Evolutionary conservation across 2,797 vertebrate species (phyloP).

Genomic region (Syndactyla subalaris): DNA sequence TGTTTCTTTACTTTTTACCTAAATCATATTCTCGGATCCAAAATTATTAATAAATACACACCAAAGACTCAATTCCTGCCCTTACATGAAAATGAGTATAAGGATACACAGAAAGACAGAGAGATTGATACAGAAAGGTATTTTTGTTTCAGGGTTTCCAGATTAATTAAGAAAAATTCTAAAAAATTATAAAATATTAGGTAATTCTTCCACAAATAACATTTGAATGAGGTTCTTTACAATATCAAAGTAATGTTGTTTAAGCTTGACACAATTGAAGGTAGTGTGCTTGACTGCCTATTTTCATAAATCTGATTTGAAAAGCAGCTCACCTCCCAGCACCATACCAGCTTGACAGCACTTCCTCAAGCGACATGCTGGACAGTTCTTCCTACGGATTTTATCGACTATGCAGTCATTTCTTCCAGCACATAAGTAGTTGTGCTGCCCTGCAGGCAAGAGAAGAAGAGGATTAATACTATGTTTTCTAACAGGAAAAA

Average conservation of each 20-base stretch:
- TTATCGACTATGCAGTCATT: constrained; percentile 99
- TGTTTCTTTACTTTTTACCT: neutral
- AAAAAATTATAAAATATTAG: neutral
- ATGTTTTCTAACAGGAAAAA: neutral
- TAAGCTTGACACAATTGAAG: neutral
- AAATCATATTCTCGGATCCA: neutral
- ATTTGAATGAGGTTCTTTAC: neutral
- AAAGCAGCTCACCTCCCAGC: constrained; percentile 88
- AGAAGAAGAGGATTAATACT: neutral
- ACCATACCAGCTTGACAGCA: constrained; percentile 98
- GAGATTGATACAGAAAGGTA: neutral
- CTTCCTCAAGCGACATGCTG: constrained; percentile 94
- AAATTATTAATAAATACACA: neutral
- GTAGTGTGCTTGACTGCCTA: neutral
- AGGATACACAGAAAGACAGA: neutral
- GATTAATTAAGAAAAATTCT: neutral
- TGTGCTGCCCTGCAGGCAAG: constrained; percentile 89
- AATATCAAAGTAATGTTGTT: neutral
- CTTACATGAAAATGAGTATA: neutral
- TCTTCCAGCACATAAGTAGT: constrained; percentile 95
- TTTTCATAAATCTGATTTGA: neutral
- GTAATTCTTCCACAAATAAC: neutral
- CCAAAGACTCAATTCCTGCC: neutral
- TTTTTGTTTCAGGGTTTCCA: neutral
- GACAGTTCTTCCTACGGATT: constrained; percentile 97